A percentile compares a stretch with the other conserved stretches of the same genome.
These are phyloP conservation scores for Oryzias melastigma DNA, from an alignment of 2,113 vertebrate genomes.

Conservation along the genomic window DNA sequence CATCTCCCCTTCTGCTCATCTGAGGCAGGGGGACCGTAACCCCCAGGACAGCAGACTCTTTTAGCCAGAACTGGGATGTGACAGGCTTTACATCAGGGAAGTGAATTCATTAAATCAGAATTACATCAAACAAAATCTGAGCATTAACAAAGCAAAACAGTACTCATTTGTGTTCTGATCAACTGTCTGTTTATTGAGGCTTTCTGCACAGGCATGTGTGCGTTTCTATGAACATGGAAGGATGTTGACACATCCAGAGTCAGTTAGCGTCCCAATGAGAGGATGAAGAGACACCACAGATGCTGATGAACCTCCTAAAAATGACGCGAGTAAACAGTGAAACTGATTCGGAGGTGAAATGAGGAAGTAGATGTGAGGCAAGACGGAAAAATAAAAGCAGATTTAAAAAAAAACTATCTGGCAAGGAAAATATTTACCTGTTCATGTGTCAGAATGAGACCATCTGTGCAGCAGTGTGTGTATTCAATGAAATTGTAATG, in stretches of 20 bases:
- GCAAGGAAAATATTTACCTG: conserved; percentile 71
- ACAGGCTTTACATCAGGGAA: conserved; percentile 49
- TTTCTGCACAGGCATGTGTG: conserved; percentile 5
- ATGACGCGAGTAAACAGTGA: conserved; percentile 6
- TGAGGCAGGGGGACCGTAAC: conserved; percentile 23
- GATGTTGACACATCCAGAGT: conserved; percentile 66
- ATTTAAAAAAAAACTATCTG: conserved; percentile 64
- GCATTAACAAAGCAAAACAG: conserved; percentile 53
- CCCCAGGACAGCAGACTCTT: conserved; percentile 31
- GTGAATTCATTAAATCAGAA: conserved; percentile 51
- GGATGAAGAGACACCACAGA: conserved; percentile 50
- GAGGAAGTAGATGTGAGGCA: conserved; percentile 30
- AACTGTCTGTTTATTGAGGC: conserved; percentile 57
- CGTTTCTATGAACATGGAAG: conserved; percentile 17
- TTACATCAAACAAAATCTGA: conserved; percentile 71
- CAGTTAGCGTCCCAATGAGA: conserved; percentile 31
- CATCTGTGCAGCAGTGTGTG: conserved; percentile 59
- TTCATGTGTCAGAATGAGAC: conserved; percentile 56
- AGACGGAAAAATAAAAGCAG: conserved; percentile 45
- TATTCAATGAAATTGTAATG: conserved; percentile 64
- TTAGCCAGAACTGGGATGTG: conserved; percentile 26
- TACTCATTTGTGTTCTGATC: conserved; percentile 44
- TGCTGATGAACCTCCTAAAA: conserved; percentile 32
- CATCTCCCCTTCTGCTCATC: conserved; percentile 20
- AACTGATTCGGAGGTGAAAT: conserved; percentile 27